phyloP scores from a whole-genome alignment of 2,113 vertebrate species.

The Caloenas nicobarica region DNA sequence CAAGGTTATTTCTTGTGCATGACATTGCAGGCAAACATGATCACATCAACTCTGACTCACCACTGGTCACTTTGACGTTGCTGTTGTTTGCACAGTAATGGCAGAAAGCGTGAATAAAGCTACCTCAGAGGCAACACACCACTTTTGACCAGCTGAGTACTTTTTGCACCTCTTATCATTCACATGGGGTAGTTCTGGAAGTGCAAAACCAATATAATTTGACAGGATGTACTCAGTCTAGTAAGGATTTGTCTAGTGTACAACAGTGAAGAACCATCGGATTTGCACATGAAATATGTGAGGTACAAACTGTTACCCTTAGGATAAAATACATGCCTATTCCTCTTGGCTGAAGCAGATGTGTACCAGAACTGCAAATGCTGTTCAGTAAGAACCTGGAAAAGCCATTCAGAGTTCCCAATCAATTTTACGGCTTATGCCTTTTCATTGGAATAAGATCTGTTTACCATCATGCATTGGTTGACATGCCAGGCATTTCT shows the following conservation, averaged over 20 bases:
- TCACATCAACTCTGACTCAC: not conserved
- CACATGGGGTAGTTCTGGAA: not conserved
- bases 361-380: not conserved
- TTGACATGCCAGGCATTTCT: not conserved
- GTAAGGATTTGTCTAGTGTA: not conserved
- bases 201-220: not conserved
- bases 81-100: not conserved
- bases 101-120: not conserved
- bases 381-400: not conserved
- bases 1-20: not conserved
- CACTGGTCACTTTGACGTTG: not conserved
- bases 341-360: fast-evolving
- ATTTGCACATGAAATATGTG: not conserved
- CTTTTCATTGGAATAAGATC: not conserved
- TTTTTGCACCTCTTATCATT: not conserved
- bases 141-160: not conserved
- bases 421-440: not conserved
- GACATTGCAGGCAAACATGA: not conserved
- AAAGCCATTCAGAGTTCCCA: not conserved
- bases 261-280: not conserved
- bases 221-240: not conserved
- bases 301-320: not conserved
- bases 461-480: not conserved
- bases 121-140: not conserved
- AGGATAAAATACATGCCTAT: not conserved